Evolutionary conservation across 2,113 vertebrate species (phyloP).

Genomic region (Chroicocephalus ridibundus): DNA sequence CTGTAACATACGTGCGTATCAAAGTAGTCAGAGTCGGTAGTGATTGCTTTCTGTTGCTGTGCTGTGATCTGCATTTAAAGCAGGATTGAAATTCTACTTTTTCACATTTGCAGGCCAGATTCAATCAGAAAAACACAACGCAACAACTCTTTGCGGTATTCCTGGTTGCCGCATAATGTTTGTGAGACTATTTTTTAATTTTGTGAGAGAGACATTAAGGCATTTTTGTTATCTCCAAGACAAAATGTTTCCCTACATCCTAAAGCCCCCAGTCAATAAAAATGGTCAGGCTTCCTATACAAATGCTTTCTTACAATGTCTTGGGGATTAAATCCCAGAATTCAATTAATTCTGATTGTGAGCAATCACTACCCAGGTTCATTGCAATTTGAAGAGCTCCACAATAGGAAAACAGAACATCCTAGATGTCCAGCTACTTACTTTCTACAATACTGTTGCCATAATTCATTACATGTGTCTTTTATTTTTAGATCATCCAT

Average conservation of each 20-base stretch:
- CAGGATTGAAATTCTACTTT: background rate
- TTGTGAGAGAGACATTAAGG: background rate
- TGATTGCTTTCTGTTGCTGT: background rate
- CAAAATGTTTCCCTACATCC: background rate
- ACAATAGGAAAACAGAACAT: background rate
- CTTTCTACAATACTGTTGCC: background rate
- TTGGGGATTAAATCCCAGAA: background rate
- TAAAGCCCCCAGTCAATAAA: background rate
- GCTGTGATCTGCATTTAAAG: background rate
- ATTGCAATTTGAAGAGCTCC: background rate
- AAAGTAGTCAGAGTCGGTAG: background rate
- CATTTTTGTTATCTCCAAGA: background rate
- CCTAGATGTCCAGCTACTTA: background rate
- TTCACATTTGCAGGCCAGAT: background rate
- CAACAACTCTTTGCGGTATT: background rate
- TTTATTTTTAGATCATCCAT: background rate
- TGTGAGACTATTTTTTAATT: background rate
- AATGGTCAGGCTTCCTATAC: background rate
- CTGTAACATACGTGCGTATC: background rate
- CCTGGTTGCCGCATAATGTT: background rate
- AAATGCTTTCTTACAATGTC: background rate
- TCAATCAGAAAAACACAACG: background rate
- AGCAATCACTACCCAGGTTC: background rate
- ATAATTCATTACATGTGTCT: background rate
- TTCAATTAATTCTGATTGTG: background rate